Evolutionary conservation across 2,797 vertebrate species (phyloP), one percentile per base, ranked within the genome.

Genomic region (Lindbergichthys nudifrons): DNA sequence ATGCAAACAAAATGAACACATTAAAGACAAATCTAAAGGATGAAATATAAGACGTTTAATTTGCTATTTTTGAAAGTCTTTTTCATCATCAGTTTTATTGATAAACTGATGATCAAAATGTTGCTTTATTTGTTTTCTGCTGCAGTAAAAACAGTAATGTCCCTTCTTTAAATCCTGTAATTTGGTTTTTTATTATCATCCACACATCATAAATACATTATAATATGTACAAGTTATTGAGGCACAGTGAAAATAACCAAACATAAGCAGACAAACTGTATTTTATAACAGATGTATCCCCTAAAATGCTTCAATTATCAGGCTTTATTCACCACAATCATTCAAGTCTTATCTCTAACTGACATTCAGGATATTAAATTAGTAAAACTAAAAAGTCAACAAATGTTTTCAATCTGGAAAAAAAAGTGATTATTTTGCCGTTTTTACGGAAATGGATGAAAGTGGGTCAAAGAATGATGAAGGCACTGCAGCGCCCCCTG

Each of bases 401-500:
- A 16, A 10, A 3, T 10, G 60, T 36, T 48, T 16, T 42, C 61
- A 46, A 26, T 61, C 64, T 56, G 46, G 51, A 36, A 14, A 48
- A 1, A 2, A 2, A 8, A 6, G 60, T 57, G 63, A 63, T 41
- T 16, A 13, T 16, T 59, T 10, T 65, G 43, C 23, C 26, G 71
- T 3, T 1, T 47, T n/a, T 18, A 11, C 3, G 10, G 2, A 30
- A 23, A 43, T 1, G 39, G 10, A 19, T 58, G 41, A 3, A 54
- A 23, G 12, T 14, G 10, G 3, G 58, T 70, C 56, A 67, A n/a
- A 13, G 30, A 42, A 3, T 59, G 47, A 23, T 14, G 66, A 73
- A 88, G 88, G 79, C 75, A 63, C 79, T 15, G 12, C 23, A 59
- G 32, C 73, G 82, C 80, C 83, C 88, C 66, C 93, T 83, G 79